phyloP scores from a whole-genome alignment of 2,797 vertebrate species.

The Periophthalmus magnuspinnatus region DNA sequence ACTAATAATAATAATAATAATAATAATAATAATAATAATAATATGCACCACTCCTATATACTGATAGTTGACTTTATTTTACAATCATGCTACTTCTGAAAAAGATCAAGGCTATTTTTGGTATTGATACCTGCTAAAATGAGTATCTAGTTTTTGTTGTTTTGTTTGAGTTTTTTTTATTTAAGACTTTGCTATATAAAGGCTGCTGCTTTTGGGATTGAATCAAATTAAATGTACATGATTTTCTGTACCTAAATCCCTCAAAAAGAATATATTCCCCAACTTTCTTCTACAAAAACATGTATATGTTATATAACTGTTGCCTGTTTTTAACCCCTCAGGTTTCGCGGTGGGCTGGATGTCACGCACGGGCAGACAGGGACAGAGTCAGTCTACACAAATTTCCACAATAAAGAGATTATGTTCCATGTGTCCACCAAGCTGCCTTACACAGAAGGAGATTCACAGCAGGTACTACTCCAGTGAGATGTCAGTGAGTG shows the following conservation, averaged over 20 bases:
- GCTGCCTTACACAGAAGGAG: conserved; percentile 95
- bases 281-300: neutral
- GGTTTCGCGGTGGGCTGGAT: conserved; percentile 93
- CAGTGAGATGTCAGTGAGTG: conserved; percentile 9
- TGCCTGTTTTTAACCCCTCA: conserved; percentile 48
- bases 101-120: too few species aligned
- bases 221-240: neutral
- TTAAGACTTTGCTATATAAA: neutral
- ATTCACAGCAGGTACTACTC: conserved; percentile 87
- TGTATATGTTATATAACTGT: neutral
- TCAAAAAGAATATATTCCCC: neutral
- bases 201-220: neutral
- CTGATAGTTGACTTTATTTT: too few species aligned
- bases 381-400: conserved; percentile 88
- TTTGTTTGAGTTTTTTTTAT: neutral
- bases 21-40: too few species aligned
- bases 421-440: conserved; percentile 99
- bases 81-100: too few species aligned
- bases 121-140: neutral
- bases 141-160: neutral
- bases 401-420: conserved; percentile 94
- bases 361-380: conserved; percentile 95
- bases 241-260: neutral
- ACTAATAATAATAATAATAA: too few species aligned
- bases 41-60: too few species aligned